These are phyloP conservation scores for Hapalemur alaotrensis DNA, from an alignment of 2,797 vertebrate species.

Conservation along the genomic window DNA sequence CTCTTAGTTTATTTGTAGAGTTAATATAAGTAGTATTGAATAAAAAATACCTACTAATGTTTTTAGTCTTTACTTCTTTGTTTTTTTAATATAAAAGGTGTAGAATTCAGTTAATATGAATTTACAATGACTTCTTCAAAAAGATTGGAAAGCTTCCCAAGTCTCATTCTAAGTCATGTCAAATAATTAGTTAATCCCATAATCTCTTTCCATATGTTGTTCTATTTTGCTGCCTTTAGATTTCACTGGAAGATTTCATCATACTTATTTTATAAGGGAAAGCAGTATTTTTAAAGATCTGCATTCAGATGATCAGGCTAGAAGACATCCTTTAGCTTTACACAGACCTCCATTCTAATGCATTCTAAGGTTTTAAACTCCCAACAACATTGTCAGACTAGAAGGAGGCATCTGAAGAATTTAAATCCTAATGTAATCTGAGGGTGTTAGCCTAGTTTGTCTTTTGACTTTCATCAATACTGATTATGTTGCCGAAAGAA, in stretches of 20 bases:
- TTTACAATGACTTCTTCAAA: conserved; percentile 4
- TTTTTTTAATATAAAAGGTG: not conserved
- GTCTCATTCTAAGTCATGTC: conserved; percentile 84
- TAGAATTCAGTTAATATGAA: conserved; percentile 23
- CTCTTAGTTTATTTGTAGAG: not conserved
- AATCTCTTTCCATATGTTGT: conserved; percentile 91
- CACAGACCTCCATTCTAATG: not conserved
- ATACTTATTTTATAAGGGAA: not conserved
- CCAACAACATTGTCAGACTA: not conserved
- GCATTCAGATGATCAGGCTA: conserved; percentile 29
- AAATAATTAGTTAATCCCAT: conserved; percentile 90
- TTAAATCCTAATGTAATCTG: not conserved
- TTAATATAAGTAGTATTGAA: not conserved
- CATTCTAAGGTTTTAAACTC: not conserved
- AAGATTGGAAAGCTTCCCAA: conserved; percentile 80
- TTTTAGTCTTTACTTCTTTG: not conserved
- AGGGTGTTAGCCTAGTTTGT: not conserved
- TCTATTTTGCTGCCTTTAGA: conserved; percentile 80
- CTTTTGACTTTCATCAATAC: not conserved
- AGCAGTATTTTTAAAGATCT: conserved; percentile 43
- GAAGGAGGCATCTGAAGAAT: conserved; percentile 13
- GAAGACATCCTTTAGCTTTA: conserved; percentile 29
- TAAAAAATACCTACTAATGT: not conserved
- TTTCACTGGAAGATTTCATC: conserved; percentile 52
- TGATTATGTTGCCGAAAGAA: not conserved